Base-by-base conservation (phyloP, 2,797 vertebrate genomes). In the Myripristis jacobus region DNA sequence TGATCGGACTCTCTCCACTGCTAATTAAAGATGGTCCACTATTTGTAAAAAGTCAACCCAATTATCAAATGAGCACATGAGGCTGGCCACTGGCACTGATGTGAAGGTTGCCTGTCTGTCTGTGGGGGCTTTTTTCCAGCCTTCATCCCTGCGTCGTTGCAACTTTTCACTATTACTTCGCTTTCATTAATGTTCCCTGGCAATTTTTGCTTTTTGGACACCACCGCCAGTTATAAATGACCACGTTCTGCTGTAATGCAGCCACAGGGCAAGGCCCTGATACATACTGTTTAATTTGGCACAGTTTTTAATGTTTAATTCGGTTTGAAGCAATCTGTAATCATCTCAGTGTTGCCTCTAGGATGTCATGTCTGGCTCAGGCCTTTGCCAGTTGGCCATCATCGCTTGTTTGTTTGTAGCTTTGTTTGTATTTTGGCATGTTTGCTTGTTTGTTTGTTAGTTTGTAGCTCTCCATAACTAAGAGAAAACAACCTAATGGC, bases 21-120 rank as follows among this genome's bases (percentile, higher is more conserved):
- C 78, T 83, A 93, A 90, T 91, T 92, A 92, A 91, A 77, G 88
- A 92, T 72, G 81, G 76, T 70, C 75, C 58, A 74, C 88, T 94
- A 92, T 93, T 93, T 91, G 91, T 91, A 87, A 93, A 92, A 92
- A 93, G 91, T 93, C 93, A 92, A 92, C 84, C 90, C 90, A 89
- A 92, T 93, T 91, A 92, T 77, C 52, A 88, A 88, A 91, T 91
- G 92, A 92, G 82, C 91, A 89, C 87, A 91, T 91, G 90, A 92
- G 87, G 81, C 86, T 76, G 80, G 64, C 52, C 21, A 41, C 82
- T 81, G 90, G 53, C 70, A 79, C 59, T 66, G 73, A 65, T 79
- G 77, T 82, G 83, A 85, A 82, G 79, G 85, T 90, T 88, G 85
- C 65, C 62, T 36, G 65, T 52, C 60, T 64, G 75, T 73, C 54